Conservation (phyloP, 2,113 vertebrate genomes). For the Aramus guarauna region DNA sequence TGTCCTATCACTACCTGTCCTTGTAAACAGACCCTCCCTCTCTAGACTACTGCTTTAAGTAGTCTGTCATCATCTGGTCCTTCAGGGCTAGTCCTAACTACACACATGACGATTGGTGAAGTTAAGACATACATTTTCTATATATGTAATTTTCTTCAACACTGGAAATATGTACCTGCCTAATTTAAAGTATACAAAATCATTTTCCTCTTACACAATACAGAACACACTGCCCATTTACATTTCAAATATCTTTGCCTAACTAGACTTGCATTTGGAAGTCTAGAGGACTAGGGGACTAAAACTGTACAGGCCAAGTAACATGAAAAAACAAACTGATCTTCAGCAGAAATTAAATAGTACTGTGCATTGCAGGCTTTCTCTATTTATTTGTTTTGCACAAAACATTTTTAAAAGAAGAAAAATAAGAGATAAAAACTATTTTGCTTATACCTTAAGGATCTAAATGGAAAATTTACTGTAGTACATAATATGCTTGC, state of each 20-base stretch:
- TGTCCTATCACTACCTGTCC: no score
- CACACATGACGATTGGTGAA: neutral
- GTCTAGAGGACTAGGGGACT: neutral
- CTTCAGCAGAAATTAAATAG: neutral
- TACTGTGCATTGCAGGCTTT: neutral
- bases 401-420: neutral
- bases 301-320: neutral
- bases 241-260: neutral
- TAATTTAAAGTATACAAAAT: neutral
- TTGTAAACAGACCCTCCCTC: no score
- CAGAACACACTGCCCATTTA: neutral
- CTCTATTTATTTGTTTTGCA: neutral
- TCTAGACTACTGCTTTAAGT: neutral
- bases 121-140: neutral
- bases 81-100: neutral
- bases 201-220: neutral
- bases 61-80: neutral
- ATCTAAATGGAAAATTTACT: neutral
- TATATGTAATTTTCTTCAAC: neutral
- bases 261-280: neutral
- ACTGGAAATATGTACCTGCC: neutral
- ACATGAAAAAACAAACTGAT: neutral
- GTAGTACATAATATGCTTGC: fast-evolving
- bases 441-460: neutral
- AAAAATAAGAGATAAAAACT: neutral